Percentiles rank a stretch among this genome's conserved stretches.
Conservation (phyloP, 1,140 invertebrate genomes). For the Zaprionus africanus region DNA sequence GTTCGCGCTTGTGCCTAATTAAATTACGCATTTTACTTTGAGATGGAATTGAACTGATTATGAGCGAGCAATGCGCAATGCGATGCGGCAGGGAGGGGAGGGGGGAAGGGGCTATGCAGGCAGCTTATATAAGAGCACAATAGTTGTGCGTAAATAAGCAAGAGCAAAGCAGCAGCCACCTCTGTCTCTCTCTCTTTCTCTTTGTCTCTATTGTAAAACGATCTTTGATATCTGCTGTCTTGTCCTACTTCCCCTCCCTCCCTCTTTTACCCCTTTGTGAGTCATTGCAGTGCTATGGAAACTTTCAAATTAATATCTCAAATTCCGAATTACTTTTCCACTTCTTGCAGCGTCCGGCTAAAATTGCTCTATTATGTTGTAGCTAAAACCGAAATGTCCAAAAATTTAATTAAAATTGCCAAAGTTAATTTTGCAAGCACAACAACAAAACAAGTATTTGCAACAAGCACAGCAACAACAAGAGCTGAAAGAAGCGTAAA, state of each 20-base stretch:
- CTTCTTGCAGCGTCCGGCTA: conserved; percentile 32
- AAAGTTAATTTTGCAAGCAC: conserved; percentile 67
- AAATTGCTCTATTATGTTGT: conserved; percentile 63
- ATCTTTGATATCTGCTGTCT: not conserved
- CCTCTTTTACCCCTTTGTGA: not conserved
- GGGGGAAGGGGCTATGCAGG: conserved; percentile 6
- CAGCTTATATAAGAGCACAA: not conserved
- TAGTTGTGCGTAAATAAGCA: not conserved
- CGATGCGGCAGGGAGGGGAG: conserved; percentile 20
- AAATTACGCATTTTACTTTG: conserved; percentile 47
- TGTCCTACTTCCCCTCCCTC: not conserved
- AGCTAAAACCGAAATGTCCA: conserved; percentile 59
- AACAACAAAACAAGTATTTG: conserved; percentile 33
- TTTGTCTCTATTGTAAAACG: not conserved
- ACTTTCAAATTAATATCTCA: conserved; percentile 32
- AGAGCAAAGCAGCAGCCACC: too few species aligned
- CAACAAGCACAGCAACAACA: conserved; percentile 30
- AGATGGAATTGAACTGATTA: conserved; percentile 44
- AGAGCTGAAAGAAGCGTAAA: conserved; percentile 54
- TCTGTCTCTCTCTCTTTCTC: too few species aligned
- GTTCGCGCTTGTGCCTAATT: conserved; percentile 26
- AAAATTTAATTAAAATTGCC: conserved; percentile 78
- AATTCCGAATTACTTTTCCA: conserved; percentile 24
- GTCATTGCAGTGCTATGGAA: conserved; percentile 7
- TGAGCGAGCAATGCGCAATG: conserved; percentile 22